phyloP scores from a whole-genome alignment of 2,113 vertebrate genomes.

The Labrus mixtus region DNA sequence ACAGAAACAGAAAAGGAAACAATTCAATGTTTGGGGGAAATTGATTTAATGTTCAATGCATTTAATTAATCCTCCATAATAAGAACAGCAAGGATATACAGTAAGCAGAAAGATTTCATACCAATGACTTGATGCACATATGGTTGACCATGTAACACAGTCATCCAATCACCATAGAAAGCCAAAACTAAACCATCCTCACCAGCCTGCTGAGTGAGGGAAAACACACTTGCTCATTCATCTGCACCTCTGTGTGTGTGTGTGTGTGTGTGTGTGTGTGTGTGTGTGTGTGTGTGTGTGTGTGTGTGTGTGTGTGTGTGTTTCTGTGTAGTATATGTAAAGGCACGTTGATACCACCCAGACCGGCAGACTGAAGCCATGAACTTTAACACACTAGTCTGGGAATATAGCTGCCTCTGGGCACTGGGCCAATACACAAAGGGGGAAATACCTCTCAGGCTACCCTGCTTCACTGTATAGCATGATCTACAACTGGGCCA shows the following conservation, averaged over 20 bases:
- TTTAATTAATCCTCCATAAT: too few species aligned
- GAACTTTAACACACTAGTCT: conserved; percentile 77
- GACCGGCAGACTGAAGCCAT: conserved; percentile 60
- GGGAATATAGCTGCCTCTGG: conserved; percentile 39
- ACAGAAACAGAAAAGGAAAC: too few species aligned
- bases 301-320: conserved; percentile 10
- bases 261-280: conserved; percentile 15
- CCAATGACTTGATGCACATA: background rate
- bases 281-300: conserved; percentile 5
- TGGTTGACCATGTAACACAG: background rate
- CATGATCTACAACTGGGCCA: conserved; percentile 46
- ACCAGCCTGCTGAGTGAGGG: conserved; percentile 26
- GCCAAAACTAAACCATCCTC: conserved; percentile 16
- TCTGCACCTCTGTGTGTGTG: conserved; percentile 3
- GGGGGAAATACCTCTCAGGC: conserved; percentile 65
- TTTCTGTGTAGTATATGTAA: conserved; percentile 1
- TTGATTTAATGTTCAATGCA: too few species aligned
- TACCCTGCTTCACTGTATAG: conserved; percentile 26
- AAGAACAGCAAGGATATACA: too few species aligned
- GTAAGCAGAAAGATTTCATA: background rate
- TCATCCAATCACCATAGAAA: background rate
- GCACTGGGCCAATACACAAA: conserved; percentile 56
- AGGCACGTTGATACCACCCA: conserved; percentile 36
- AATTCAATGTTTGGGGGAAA: too few species aligned
- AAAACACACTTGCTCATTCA: conserved; percentile 26